These are phyloP conservation scores for Limnothrissa miodon DNA, from an alignment of 2,113 vertebrate species.

Conservation along the genomic window DNA sequence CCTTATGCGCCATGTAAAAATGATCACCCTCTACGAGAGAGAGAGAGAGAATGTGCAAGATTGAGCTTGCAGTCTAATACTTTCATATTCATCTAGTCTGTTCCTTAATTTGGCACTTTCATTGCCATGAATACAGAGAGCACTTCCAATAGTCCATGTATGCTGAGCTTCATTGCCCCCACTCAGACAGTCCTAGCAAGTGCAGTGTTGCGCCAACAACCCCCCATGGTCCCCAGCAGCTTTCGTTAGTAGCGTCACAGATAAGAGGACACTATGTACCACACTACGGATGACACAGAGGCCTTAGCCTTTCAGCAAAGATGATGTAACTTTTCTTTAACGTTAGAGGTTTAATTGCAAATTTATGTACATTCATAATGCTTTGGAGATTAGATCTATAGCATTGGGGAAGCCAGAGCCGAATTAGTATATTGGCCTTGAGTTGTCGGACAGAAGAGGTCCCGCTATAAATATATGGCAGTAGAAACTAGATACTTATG, in stretches of 20 bases:
- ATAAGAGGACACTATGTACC: neutral
- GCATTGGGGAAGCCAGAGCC: neutral
- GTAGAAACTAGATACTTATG: neutral
- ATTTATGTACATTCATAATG: neutral
- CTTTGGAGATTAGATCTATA: neutral
- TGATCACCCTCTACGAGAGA: neutral
- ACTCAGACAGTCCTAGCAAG: neutral
- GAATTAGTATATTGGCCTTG: neutral
- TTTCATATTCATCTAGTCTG: neutral
- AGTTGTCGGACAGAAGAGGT: neutral
- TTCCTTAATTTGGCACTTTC: constrained; percentile 11
- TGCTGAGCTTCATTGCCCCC: neutral
- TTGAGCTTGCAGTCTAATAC: neutral
- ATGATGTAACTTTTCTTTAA: neutral
- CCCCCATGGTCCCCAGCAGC: neutral
- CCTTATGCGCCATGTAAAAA: neutral
- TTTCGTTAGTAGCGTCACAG: neutral
- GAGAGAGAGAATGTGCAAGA: neutral
- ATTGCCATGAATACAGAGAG: constrained; percentile 9
- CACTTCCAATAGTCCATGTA: neutral
- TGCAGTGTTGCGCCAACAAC: neutral
- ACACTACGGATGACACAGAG: neutral
- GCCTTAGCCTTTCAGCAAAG: neutral
- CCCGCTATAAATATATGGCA: neutral
- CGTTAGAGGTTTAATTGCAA: neutral